Percentiles rank a stretch among this genome's conserved stretches.
phyloP scores from a whole-genome alignment of 2,888 invertebrate genomes.

The Callosobruchus maculatus region DNA sequence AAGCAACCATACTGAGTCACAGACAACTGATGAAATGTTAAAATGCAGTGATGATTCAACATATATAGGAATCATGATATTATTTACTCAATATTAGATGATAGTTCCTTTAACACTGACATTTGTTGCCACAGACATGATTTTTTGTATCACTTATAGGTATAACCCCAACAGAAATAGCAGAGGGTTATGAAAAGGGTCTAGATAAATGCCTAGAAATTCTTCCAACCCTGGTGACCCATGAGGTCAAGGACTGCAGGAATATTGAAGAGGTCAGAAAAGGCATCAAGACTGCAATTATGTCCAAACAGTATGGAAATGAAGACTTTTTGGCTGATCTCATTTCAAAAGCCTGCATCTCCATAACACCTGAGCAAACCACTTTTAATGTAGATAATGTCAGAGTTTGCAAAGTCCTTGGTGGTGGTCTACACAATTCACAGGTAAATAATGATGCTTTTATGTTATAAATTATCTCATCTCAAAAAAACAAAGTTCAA shows the following conservation, averaged over 20 bases:
- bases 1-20: no score
- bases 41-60: no score
- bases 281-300: constrained; percentile 78
- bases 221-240: constrained; percentile 74
- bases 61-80: no score
- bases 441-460: constrained; percentile 46
- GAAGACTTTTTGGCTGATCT: constrained; percentile 88
- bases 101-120: no score
- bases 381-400: constrained; percentile 98
- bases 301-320: constrained; percentile 97
- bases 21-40: no score
- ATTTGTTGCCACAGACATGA: no score
- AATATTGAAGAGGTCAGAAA: constrained; percentile 68
- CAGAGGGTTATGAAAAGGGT: constrained; percentile 91
- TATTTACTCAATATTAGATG: no score
- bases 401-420: constrained; percentile 88
- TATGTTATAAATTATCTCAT: no score
- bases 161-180: constrained; percentile 93
- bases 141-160: constrained; percentile 50
- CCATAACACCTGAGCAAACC: constrained; percentile 78
- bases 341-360: constrained; percentile 84
- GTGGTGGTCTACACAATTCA: constrained; percentile 75
- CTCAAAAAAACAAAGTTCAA: no score
- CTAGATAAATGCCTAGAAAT: constrained; percentile 86
- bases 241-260: constrained; percentile 68